Conservation (phyloP, 64 coral and sea anemone genomes). For the Orbicella faveolata region DNA sequence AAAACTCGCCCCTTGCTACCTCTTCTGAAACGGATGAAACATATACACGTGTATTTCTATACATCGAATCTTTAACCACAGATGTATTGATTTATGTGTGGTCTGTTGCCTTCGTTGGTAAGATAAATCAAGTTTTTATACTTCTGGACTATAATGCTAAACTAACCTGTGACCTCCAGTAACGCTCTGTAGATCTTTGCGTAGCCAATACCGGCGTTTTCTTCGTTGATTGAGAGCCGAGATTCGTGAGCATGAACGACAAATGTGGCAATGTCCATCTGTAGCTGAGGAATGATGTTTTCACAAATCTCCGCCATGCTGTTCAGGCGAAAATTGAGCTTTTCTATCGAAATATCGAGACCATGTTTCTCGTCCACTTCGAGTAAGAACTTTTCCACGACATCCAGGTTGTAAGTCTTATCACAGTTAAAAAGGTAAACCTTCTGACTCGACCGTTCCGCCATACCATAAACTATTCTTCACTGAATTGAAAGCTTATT, state of each 20-base stretch:
- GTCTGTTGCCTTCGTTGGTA: too few species aligned
- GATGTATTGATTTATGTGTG: too few species aligned
- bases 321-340: slow-evolving; percentile 55
- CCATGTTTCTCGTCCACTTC: neutral
- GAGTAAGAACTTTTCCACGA: slow-evolving; percentile 23
- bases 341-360: neutral
- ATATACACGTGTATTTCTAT: too few species aligned
- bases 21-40: too few species aligned
- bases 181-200: slow-evolving; percentile 69
- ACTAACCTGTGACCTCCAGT: slow-evolving; percentile 48
- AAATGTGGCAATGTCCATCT: slow-evolving; percentile 62
- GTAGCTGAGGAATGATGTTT: neutral
- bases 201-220: slow-evolving; percentile 66
- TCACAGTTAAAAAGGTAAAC: slow-evolving; percentile 82
- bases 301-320: slow-evolving; percentile 37
- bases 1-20: too few species aligned
- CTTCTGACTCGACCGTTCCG: too few species aligned
- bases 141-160: too few species aligned
- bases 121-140: too few species aligned
- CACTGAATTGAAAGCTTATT: too few species aligned
- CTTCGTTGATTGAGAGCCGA: slow-evolving; percentile 64
- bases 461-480: too few species aligned
- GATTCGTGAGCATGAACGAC: slow-evolving; percentile 86
- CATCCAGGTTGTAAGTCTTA: slow-evolving; percentile 42
- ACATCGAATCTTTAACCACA: too few species aligned